Evolutionary conservation across 2,113 vertebrate genomes (phyloP), one percentile per base, ranked within the genome.

Genomic region (Mystacornis crossleyi): DNA sequence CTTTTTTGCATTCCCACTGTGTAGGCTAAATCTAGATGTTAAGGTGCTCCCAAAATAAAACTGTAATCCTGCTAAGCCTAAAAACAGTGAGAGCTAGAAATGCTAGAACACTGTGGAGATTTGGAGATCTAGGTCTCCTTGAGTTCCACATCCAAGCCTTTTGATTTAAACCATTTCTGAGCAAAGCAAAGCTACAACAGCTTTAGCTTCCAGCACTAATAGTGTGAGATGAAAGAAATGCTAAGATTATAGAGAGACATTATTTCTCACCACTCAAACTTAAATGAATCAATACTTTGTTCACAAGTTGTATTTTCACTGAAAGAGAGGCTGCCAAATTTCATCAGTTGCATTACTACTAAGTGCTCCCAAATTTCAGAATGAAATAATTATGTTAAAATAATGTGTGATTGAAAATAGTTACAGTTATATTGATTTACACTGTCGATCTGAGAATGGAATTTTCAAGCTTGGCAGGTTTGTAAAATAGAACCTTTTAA

Each of bases 331-430:
- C n/a, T 62, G 65, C 17, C 73, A 85, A 11, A 66, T 94, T 89
- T 86, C 42, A 66, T 83, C 75, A 43, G 33, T 80, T 61, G 18
- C 48, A 66, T 87, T 96, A 92, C 77, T 80, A 62, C 25, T 93
- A 95, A 95, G 89, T 94, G 70, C 8, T 89, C 18, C n/a, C 58
- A 86, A 95, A 95, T 91, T 96, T 93, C 71, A 85, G 61, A 96
- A 86, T 55, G 6, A 93, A 95, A 94, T 80, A 86, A 83, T 92
- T 91, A 40, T 29, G 61, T 92, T 91, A 94, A 89, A 73, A 5
- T 77, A 87, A 95, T 57, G 47, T 26, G 29, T 64, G 38, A 64
- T 71, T 13, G 8, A 93, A 96, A 96, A 81, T 89, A 72, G 64
- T 83, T 92, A 58, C 20, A 69, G 15, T 82, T 87, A 77, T 72